Conservation (phyloP, 2,888 invertebrate species). For the Lutraria lutraria region DNA sequence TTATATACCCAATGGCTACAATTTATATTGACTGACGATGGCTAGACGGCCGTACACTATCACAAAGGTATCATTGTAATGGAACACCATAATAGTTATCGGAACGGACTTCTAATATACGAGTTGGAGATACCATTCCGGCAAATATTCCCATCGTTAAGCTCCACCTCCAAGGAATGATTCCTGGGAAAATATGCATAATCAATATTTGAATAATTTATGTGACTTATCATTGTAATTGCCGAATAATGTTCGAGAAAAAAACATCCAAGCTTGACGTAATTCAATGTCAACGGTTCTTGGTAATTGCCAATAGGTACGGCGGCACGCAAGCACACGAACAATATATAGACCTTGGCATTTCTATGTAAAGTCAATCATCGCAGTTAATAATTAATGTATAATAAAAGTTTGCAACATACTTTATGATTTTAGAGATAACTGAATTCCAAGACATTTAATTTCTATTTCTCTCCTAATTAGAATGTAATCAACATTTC, state of each 20-base stretch:
- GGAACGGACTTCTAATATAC: background rate
- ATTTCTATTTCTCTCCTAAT: background rate
- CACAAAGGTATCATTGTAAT: background rate
- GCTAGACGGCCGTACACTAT: background rate
- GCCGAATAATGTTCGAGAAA: background rate
- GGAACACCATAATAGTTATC: background rate
- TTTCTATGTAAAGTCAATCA: background rate
- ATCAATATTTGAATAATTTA: constrained; percentile 3
- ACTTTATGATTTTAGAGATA: background rate
- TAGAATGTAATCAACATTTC: background rate
- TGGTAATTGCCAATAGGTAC: background rate
- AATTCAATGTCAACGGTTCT: background rate
- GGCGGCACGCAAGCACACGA: background rate
- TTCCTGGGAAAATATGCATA: constrained; percentile 8
- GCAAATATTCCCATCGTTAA: background rate
- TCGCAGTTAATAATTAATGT: background rate
- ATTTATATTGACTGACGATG: constrained; percentile 7
- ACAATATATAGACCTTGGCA: too few species aligned
- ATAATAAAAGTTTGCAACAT: constrained; percentile 6
- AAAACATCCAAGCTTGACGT: background rate
- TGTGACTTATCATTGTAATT: constrained; percentile 8
- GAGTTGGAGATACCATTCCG: background rate
- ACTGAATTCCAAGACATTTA: background rate
- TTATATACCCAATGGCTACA: constrained; percentile 6
- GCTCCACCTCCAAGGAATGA: background rate